Evolutionary conservation across 2,888 invertebrate genomes (phyloP).

Genomic region (Adineta ricciae): DNA sequence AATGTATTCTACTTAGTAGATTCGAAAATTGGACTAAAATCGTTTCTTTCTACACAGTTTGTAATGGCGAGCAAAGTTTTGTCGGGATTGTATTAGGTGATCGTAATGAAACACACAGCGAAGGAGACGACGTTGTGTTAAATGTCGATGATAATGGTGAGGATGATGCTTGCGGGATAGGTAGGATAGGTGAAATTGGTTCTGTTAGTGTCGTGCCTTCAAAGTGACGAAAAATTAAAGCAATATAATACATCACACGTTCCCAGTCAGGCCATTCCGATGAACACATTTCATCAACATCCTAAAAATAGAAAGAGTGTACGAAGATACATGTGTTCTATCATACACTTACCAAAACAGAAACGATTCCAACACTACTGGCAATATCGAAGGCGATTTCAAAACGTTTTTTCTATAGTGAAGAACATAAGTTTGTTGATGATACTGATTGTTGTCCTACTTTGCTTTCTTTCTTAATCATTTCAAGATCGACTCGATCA

Average conservation of each 20-base stretch:
- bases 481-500: neutral
- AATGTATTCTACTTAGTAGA: neutral
- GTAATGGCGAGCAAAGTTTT: neutral
- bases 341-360: neutral
- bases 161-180: neutral
- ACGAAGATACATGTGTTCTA: no score
- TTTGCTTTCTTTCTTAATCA: neutral
- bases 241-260: constrained; percentile 8
- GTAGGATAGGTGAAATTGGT: neutral
- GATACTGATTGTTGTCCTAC: neutral
- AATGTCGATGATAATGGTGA: neutral
- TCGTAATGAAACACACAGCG: neutral
- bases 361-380: constrained; percentile 7
- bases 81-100: neutral
- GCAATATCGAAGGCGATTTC: constrained; percentile 7
- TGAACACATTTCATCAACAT: constrained; percentile 11
- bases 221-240: constrained; percentile 17
- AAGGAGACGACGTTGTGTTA: neutral
- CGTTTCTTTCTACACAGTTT: neutral
- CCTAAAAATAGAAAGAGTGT: neutral
- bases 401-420: neutral
- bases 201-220: neutral
- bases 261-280: constrained; percentile 15
- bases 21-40: neutral
- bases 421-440: neutral